A percentile compares a stretch with the other conserved stretches of the same genome.
These are phyloP conservation scores for Anser cygnoides DNA, from an alignment of 2,113 vertebrate genomes.

Conservation along the genomic window DNA sequence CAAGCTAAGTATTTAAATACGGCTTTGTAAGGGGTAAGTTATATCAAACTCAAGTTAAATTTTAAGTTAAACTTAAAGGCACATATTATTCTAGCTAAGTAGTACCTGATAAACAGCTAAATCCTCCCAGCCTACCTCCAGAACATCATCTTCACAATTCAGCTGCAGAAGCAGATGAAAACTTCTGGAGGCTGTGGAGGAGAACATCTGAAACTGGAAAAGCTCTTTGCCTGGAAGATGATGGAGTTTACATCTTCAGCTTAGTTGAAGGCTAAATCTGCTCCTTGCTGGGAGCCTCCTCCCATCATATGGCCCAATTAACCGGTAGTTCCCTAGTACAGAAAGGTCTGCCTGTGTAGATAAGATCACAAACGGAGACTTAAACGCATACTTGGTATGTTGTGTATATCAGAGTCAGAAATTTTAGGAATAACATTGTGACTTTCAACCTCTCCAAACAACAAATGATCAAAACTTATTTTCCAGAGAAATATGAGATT, in stretches of 20 bases:
- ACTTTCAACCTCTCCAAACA: not conserved
- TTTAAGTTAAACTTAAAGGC: not conserved
- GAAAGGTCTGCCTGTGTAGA: not conserved
- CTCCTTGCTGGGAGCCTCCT: not conserved
- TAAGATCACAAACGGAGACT: not conserved
- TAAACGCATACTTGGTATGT: not conserved
- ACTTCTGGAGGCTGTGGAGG: not conserved
- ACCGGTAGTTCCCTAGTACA: not conserved
- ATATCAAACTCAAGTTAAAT: not conserved
- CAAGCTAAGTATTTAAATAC: not conserved
- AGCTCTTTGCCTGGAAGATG: not conserved
- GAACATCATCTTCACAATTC: not conserved
- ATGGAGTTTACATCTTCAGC: not conserved
- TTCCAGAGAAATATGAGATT: not conserved
- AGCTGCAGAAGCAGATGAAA: not conserved
- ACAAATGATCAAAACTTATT: not conserved
- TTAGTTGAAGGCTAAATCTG: not conserved
- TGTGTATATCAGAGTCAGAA: not conserved
- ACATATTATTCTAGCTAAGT: rapidly evolving
- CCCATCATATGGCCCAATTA: not conserved
- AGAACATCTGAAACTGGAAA: not conserved
- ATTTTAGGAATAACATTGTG: not conserved
- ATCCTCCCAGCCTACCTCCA: not conserved
- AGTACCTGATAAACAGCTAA: not conserved
- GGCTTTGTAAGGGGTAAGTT: not conserved